A percentile compares a stretch with the other conserved stretches of the same genome.
Evolutionary conservation across 2,888 invertebrate species (phyloP).

Genomic region (Bombyx huttoni): DNA sequence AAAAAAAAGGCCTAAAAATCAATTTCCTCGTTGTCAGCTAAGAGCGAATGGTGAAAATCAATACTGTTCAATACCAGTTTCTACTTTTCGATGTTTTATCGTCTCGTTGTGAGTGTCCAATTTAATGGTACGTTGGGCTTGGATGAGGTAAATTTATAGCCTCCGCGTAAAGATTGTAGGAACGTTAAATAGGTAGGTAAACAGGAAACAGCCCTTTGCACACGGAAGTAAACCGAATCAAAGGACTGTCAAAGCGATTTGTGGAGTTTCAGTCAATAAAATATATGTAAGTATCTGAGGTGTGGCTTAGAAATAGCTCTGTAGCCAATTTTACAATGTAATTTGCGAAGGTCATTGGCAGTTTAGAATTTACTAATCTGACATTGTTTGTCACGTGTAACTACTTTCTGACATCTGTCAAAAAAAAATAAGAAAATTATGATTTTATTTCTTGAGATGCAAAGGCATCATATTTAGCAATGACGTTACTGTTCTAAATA

Average conservation of each 20-base stretch:
- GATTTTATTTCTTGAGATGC: no score
- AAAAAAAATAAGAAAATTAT: no score
- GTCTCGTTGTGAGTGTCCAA: not conserved
- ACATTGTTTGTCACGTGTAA: no score
- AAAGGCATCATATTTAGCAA: no score
- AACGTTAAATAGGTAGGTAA: slow-evolving; percentile 1
- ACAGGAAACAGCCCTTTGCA: not conserved
- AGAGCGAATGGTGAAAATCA: not conserved
- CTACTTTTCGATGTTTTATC: no score
- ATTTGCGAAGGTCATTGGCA: no score
- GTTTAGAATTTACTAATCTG: no score
- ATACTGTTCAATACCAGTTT: not conserved
- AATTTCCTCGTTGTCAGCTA: not conserved
- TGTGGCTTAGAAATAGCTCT: no score
- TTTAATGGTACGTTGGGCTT: slow-evolving; percentile 3
- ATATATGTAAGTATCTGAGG: not conserved
- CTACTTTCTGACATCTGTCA: no score
- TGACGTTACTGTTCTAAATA: no score
- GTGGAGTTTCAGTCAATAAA: not conserved
- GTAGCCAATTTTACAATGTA: no score
- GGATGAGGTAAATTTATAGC: not conserved
- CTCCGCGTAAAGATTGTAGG: not conserved
- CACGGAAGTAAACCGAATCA: not conserved
- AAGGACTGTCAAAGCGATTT: not conserved
- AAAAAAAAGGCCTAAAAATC: no score